Percentiles rank a stretch among this genome's conserved stretches.
Conservation (phyloP, 2,797 vertebrate species). For the Notolepis coatsorum region DNA sequence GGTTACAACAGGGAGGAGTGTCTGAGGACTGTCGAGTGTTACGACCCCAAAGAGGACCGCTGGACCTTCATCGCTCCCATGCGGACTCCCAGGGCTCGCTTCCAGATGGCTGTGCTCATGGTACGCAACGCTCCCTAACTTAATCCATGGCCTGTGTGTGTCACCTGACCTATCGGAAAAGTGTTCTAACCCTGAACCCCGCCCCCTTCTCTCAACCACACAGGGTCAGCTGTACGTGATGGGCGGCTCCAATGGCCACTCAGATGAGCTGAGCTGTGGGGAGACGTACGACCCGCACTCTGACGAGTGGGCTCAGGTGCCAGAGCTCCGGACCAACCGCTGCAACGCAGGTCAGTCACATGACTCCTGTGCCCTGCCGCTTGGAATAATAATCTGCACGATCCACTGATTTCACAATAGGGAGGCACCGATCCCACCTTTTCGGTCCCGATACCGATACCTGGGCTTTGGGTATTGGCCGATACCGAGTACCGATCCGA, state of each 20-base stretch:
- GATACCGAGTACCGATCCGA: too few species aligned
- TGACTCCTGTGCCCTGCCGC: too few species aligned
- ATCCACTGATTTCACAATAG: not conserved
- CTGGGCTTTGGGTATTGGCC: too few species aligned
- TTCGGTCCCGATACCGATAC: too few species aligned
- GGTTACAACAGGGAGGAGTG: constrained; percentile 99
- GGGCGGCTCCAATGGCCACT: constrained; percentile 97
- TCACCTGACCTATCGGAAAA: not conserved
- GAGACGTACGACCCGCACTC: constrained; percentile 91
- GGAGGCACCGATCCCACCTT: too few species aligned
- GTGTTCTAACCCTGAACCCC: not conserved
- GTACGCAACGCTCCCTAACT: constrained; percentile 77
- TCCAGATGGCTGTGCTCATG: constrained; percentile 98
- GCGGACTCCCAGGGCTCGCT: constrained; percentile 96
- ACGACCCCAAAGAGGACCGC: constrained; percentile 87
- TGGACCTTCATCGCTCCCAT: constrained; percentile 97
- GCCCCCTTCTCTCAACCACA: not conserved
- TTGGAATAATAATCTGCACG: too few species aligned
- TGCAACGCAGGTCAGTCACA: constrained; percentile 95
- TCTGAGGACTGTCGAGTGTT: constrained; percentile 97
- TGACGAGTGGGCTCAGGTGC: constrained; percentile 93
- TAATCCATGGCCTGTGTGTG: too few species aligned
- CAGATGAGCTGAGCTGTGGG: constrained; percentile 96
- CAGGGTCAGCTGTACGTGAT: constrained; percentile 97
- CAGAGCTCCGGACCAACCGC: constrained; percentile 95